These are phyloP conservation scores for Gouania willdenowi DNA, from an alignment of 2,797 vertebrate species.

Conservation along the genomic window DNA sequence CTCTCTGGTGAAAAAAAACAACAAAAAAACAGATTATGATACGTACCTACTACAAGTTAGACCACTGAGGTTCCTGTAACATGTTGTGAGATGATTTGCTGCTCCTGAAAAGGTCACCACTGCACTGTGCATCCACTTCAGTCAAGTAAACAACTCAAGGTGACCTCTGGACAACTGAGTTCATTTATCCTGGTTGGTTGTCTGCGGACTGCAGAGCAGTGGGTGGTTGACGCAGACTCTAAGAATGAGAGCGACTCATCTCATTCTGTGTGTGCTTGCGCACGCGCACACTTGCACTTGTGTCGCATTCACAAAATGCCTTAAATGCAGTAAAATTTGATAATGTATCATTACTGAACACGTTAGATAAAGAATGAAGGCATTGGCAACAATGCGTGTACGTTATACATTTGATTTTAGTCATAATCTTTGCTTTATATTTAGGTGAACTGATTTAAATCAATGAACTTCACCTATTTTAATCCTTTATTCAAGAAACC, in stretches of 20 bases:
- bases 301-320: background rate
- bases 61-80: conserved; percentile 19
- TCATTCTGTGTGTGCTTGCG: conserved; percentile 32
- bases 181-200: conserved; percentile 54
- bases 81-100: conserved; percentile 27
- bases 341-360: no score
- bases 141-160: conserved; percentile 67
- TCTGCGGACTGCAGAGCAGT: conserved; percentile 55
- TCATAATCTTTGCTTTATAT: no score
- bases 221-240: conserved; percentile 67
- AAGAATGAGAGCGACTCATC: conserved; percentile 65
- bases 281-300: background rate
- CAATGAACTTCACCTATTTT: no score
- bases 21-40: conserved; percentile 41
- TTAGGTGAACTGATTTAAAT: no score
- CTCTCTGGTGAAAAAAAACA: conserved; percentile 20
- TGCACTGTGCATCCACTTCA: conserved; percentile 43
- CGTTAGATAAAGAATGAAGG: no score
- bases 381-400: no score
- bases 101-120: conserved; percentile 39
- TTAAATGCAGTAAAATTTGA: no score
- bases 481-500: no score
- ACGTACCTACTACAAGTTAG: conserved; percentile 46
- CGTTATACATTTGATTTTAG: no score
- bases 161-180: conserved; percentile 69